A percentile compares a stretch with the other conserved stretches of the same genome.
Evolutionary conservation across 1,140 invertebrate species (phyloP).

Genomic region (Stenopsyche tienmushanensis): DNA sequence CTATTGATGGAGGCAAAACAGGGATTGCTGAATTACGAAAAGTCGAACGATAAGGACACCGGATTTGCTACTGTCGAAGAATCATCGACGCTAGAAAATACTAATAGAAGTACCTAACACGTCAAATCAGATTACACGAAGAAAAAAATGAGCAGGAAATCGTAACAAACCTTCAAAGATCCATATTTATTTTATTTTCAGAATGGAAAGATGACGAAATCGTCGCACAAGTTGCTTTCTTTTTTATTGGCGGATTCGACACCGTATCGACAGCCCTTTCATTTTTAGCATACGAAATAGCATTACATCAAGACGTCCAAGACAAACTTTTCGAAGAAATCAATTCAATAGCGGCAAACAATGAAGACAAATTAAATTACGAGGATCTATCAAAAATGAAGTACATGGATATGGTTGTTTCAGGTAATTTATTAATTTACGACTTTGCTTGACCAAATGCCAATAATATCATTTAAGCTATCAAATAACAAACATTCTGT

Average conservation of each 20-base stretch:
- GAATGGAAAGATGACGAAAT: slow-evolving; percentile 42
- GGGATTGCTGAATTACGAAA: not conserved
- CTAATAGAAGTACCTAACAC: not conserved
- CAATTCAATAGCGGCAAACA: slow-evolving; percentile 45
- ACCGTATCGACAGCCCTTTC: slow-evolving; percentile 59
- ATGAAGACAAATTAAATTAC: slow-evolving; percentile 53
- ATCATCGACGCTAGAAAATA: too few relatives aligned
- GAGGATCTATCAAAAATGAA: slow-evolving; percentile 59
- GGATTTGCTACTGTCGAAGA: not conserved
- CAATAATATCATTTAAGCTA: too few relatives aligned
- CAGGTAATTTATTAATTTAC: slow-evolving; percentile 46
- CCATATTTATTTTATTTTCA: slow-evolving; percentile 40
- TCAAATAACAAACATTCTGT: too few relatives aligned
- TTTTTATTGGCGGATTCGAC: slow-evolving; percentile 63
- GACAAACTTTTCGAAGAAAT: slow-evolving; percentile 60
- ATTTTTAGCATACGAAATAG: slow-evolving; percentile 56
- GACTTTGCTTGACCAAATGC: too few relatives aligned
- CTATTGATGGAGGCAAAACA: not conserved
- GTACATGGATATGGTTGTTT: slow-evolving; percentile 65
- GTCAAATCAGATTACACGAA: not conserved
- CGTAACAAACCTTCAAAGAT: too few relatives aligned
- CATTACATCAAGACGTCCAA: slow-evolving; percentile 60
- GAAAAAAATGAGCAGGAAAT: not conserved
- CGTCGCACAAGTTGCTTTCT: slow-evolving; percentile 41
- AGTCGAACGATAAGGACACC: too few relatives aligned